Evolutionary conservation across 2,888 invertebrate genomes (phyloP).

Genomic region (Chirona hameri): DNA sequence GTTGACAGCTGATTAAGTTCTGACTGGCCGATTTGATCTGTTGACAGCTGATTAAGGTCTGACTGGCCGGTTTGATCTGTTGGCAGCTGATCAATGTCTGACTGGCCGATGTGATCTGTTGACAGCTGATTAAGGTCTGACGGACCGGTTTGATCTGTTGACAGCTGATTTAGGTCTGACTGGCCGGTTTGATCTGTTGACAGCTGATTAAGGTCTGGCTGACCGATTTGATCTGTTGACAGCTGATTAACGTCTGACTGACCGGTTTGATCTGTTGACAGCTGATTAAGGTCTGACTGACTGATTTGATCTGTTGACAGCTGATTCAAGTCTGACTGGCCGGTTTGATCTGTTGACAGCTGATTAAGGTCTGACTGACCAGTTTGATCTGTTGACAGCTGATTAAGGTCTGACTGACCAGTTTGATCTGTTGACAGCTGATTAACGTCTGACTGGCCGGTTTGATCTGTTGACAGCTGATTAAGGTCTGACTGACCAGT

Average conservation of each 20-base stretch:
- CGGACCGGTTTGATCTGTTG: conserved; percentile 49
- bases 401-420: conserved; percentile 68
- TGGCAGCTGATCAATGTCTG: conserved; percentile 66
- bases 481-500: conserved; percentile 67
- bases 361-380: conserved; percentile 71
- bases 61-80: too few relatives aligned
- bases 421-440: conserved; percentile 48
- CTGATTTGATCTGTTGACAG: conserved; percentile 43
- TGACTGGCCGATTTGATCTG: too few relatives aligned
- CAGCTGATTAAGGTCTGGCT: conserved; percentile 70
- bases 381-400: conserved; percentile 49
- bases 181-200: too few relatives aligned
- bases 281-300: conserved; percentile 70
- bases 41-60: conserved; percentile 66
- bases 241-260: conserved; percentile 70
- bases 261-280: neutral
- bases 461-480: conserved; percentile 51
- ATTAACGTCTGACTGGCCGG: conserved; percentile 64
- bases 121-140: conserved; percentile 67
- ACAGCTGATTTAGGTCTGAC: conserved; percentile 68
- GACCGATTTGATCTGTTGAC: neutral
- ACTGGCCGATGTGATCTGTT: too few relatives aligned
- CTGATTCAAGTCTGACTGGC: conserved; percentile 67
- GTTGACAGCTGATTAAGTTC: conserved; percentile 66
- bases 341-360: conserved; percentile 44